A percentile compares a stretch with the other conserved stretches of the same genome.
phyloP scores from a whole-genome alignment of 2,797 vertebrate species.

The Ispidina picta region DNA sequence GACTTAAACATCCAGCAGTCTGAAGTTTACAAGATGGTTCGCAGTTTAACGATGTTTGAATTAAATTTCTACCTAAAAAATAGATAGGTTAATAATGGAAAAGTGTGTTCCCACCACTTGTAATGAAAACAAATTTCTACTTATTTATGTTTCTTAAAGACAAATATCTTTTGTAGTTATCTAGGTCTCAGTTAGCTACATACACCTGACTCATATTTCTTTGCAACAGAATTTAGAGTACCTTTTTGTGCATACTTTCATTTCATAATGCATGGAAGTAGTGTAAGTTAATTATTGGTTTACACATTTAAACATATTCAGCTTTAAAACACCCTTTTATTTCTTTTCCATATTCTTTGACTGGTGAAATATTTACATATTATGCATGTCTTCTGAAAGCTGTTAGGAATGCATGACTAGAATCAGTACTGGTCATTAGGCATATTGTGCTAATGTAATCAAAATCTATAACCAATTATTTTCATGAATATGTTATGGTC shows the following conservation, averaged over 20 bases:
- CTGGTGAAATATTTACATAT: background rate
- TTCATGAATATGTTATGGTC: background rate
- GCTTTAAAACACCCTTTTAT: background rate
- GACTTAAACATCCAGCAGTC: background rate
- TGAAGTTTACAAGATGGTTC: background rate
- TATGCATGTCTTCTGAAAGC: background rate
- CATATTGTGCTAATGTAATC: background rate
- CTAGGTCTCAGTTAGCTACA: background rate
- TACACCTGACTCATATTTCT: background rate
- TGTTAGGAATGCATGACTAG: background rate
- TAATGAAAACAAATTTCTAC: background rate
- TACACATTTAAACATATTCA: background rate
- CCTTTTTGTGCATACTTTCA: background rate
- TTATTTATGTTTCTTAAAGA: background rate
- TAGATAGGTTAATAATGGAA: background rate
- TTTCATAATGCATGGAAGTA: background rate
- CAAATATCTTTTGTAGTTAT: background rate
- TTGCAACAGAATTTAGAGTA: background rate
- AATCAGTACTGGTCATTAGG: background rate
- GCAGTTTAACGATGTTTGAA: background rate
- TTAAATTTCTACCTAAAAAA: background rate
- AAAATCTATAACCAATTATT: background rate
- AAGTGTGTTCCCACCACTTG: background rate
- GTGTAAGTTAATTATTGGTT: background rate
- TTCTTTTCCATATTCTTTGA: background rate